phyloP scores from a whole-genome alignment of 2,797 vertebrate genomes.

The Vespertilio murinus region DNA sequence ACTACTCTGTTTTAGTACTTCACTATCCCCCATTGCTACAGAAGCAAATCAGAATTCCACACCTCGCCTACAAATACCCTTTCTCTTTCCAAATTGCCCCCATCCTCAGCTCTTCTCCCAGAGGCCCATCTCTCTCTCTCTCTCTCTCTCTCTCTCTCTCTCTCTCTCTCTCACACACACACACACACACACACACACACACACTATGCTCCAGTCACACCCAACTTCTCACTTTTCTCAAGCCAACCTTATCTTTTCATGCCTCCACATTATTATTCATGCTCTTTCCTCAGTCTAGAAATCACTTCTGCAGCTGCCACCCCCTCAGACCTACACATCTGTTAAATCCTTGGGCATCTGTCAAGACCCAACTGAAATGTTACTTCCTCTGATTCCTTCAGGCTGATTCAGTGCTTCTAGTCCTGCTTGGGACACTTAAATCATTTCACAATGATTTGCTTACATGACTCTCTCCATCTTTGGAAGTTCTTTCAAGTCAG shows the following conservation, averaged over 20 bases:
- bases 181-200: background rate
- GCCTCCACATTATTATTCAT: background rate
- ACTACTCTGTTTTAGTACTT: background rate
- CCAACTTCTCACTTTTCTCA: background rate
- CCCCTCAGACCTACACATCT: background rate
- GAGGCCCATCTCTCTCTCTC: background rate
- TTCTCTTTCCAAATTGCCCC: background rate
- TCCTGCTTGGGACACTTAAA: background rate
- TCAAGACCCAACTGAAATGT: background rate
- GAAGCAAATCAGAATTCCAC: background rate
- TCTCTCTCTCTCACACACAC: too few species aligned
- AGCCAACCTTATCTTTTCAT: background rate
- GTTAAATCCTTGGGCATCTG: background rate
- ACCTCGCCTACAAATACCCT: background rate
- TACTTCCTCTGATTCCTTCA: conserved; percentile 27
- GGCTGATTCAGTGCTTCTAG: conserved; percentile 28
- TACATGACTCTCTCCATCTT: conserved; percentile 6
- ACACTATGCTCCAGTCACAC: background rate
- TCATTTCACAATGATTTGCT: background rate
- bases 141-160: too few species aligned
- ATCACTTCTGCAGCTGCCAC: background rate
- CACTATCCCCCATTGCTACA: background rate
- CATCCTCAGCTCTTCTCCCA: background rate
- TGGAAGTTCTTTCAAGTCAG: conserved; percentile 29
- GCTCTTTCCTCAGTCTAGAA: conserved; percentile 34